Evolutionary conservation across 2,113 vertebrate species (phyloP), one percentile per base, ranked within the genome.

Genomic region (Smithornis capensis): DNA sequence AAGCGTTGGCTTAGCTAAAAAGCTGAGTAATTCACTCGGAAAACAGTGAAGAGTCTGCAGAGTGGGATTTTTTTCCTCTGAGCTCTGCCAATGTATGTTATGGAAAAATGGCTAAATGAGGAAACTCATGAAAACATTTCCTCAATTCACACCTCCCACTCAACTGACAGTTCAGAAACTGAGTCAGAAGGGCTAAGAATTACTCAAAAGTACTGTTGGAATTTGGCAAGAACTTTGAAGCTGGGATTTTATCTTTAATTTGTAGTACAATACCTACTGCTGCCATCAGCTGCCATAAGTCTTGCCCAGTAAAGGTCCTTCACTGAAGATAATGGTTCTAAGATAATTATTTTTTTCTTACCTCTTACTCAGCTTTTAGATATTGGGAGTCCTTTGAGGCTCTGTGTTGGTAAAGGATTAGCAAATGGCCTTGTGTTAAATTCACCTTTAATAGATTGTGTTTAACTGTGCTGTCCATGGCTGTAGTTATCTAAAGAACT

Each of bases 81-180:
- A 74, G 90, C 64, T 92, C 87, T 95, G 93, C 92, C 90, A 93
- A 93, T 95, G 92, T 95, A 90, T 97, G 71, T 95, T 95, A 95
- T 88, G 91, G 93, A 95, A 95, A 96, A 90, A 93, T 69, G 91
- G 84, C 96, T 95, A 97, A 96, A 97, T 93, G 85, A 94, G 93
- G 93, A 95, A 96, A 85, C 73, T 91, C 92, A 93, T 96, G 93
- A 95, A 96, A 96, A 97, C 88, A 93, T 96, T 96, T 97, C 93
- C 93, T 96, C 94, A 95, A 93, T 96, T 97, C 95, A 86, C 92
- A 90, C 95, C 60, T 95, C 95, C 95, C 82, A 95, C 94, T 94
- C 95, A 95, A 94, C 93, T 95, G 93, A 97, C 94, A 95, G 94
- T 94, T 96, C 95, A 95, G 60, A 96, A 96, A 87, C 95, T 97